Conservation (phyloP, 1,140 invertebrate species). For the Holcopasites calliopsidis region DNA sequence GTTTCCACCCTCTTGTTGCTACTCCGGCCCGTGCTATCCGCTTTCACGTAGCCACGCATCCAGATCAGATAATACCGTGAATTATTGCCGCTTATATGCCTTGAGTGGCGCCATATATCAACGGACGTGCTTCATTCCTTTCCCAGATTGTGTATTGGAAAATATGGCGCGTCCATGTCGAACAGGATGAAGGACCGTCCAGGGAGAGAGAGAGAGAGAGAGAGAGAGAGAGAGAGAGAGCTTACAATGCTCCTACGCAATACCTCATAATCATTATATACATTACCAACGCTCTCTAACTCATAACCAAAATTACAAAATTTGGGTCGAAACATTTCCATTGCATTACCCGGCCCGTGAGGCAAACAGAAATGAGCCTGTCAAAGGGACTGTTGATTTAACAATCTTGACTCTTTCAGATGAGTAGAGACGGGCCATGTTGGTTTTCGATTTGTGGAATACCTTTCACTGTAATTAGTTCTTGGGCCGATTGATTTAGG, state of each 20-base stretch:
- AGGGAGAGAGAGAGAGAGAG: neutral
- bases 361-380: neutral
- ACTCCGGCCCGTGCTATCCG: constrained; percentile 29
- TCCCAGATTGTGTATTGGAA: constrained; percentile 68
- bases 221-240: too few species aligned
- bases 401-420: too few species aligned
- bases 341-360: neutral
- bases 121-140: constrained; percentile 59
- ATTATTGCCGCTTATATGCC: constrained; percentile 64
- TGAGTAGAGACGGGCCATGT: too few species aligned
- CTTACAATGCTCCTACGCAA: constrained; percentile 46
- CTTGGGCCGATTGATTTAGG: too few species aligned
- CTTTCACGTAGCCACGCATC: constrained; percentile 51
- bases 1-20: constrained; percentile 2
- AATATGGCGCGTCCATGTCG: constrained; percentile 64
- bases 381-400: neutral
- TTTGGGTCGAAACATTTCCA: neutral
- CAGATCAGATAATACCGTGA: constrained; percentile 65
- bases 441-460: too few species aligned
- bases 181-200: constrained; percentile 60
- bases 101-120: constrained; percentile 65
- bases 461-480: too few species aligned
- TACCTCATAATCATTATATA: constrained; percentile 61
- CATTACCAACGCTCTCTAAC: constrained; percentile 37
- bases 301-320: constrained; percentile 42